Evolutionary conservation across 2,797 vertebrate species (phyloP).

Genomic region (Notolabrus celidotus): DNA sequence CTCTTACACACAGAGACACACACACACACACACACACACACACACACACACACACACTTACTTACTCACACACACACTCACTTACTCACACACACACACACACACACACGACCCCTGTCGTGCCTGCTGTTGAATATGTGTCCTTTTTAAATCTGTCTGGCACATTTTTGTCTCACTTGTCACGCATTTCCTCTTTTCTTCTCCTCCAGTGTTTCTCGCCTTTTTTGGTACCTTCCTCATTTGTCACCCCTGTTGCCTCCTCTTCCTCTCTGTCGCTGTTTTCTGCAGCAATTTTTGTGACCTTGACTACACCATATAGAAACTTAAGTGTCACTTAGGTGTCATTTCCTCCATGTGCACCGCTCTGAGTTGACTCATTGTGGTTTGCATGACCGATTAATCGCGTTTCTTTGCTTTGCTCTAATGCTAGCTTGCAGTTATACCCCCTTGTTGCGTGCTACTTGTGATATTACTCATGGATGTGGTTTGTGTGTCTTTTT

Average conservation of each 20-base stretch:
- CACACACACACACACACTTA: conserved; percentile 11
- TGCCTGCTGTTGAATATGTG: conserved; percentile 50
- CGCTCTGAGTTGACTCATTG: not conserved
- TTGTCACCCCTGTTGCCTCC: not conserved
- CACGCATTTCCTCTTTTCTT: conserved; percentile 7
- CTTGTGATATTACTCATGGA: not conserved
- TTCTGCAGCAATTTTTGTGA: not conserved
- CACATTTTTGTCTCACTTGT: conserved; percentile 46
- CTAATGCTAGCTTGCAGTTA: not conserved
- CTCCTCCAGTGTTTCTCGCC: too few relatives aligned
- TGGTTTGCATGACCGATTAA: not conserved
- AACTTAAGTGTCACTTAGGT: not conserved
- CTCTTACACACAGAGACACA: not conserved
- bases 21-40: conserved; percentile 13
- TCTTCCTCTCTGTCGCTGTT: not conserved
- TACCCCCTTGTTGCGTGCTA: not conserved
- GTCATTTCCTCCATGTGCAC: not conserved
- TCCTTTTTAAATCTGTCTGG: conserved; percentile 48
- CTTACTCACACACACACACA: conserved; percentile 13
- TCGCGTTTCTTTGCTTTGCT: not conserved
- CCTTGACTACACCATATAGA: not conserved
- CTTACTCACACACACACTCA: not conserved
- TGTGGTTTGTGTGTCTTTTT: not conserved
- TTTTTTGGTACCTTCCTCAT: not conserved
- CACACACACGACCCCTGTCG: not conserved